These are phyloP conservation scores for Takifugu ocellatus DNA, from an alignment of 2,797 vertebrate species.

Conservation along the genomic window DNA sequence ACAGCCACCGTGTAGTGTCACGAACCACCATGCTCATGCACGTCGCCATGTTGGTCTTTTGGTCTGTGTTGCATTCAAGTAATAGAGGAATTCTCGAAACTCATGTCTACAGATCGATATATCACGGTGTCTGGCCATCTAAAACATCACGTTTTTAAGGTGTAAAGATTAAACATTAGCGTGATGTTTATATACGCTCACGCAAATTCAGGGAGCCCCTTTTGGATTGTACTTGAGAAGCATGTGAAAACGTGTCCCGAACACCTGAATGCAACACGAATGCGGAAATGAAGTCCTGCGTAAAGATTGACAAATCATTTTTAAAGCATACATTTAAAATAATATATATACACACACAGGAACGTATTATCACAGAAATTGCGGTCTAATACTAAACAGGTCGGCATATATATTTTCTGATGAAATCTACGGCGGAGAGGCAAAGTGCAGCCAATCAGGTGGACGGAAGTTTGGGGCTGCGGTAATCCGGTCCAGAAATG, in stretches of 20 bases:
- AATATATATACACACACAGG: neutral
- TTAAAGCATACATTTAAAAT: neutral
- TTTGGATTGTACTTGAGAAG: too few relatives aligned
- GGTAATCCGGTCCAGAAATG: slow-evolving; percentile 73
- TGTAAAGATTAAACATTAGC: too few relatives aligned
- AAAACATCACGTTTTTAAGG: neutral
- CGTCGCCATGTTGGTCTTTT: slow-evolving; percentile 73
- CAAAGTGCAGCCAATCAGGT: slow-evolving; percentile 71
- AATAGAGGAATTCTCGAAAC: accelerated
- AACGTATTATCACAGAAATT: neutral
- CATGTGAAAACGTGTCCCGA: neutral
- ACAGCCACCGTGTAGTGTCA: neutral
- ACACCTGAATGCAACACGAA: slow-evolving; percentile 28
- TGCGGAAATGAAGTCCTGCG: slow-evolving; percentile 32
- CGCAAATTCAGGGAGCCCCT: too few relatives aligned
- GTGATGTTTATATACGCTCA: too few relatives aligned
- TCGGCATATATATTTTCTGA: neutral
- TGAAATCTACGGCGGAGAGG: slow-evolving; percentile 52
- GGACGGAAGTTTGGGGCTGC: slow-evolving; percentile 63
- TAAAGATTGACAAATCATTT: neutral
- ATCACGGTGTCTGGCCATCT: neutral
- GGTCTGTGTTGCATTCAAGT: slow-evolving; percentile 17
- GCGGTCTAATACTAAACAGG: neutral
- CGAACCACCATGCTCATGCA: slow-evolving; percentile 34
- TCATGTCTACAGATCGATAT: accelerated